Evolutionary conservation across 2,888 invertebrate species (phyloP).

Genomic region (Hartigia nigra): DNA sequence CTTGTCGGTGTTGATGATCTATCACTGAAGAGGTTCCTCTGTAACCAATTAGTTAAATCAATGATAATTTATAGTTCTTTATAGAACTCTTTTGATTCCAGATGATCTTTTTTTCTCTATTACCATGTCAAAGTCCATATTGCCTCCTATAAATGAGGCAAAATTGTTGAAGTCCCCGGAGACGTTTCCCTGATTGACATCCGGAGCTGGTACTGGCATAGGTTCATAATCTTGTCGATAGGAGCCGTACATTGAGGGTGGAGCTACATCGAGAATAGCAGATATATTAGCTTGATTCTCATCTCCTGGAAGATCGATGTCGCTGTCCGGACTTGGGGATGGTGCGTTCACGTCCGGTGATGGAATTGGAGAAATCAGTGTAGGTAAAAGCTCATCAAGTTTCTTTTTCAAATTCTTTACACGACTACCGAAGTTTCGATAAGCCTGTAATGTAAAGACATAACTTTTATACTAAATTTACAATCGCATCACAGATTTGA

Average conservation of each 20-base stretch:
- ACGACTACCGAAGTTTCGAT: slow-evolving; percentile 91
- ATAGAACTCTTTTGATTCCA: background rate
- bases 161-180: slow-evolving; percentile 69
- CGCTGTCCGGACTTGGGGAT: slow-evolving; percentile 86
- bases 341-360: slow-evolving; percentile 74
- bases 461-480: background rate
- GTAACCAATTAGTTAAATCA: slow-evolving; percentile 27
- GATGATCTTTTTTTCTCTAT: slow-evolving; percentile 15
- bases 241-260: slow-evolving; percentile 61
- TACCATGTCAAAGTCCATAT: slow-evolving; percentile 71
- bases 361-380: slow-evolving; percentile 74
- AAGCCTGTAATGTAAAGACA: slow-evolving; percentile 75
- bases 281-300: slow-evolving; percentile 53
- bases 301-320: slow-evolving; percentile 79
- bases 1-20: slow-evolving; percentile 51
- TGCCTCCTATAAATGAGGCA: slow-evolving; percentile 74
- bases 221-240: slow-evolving; percentile 62
- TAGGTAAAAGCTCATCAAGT: slow-evolving; percentile 82
- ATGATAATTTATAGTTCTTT: slow-evolving; percentile 14
- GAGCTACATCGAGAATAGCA: slow-evolving; percentile 55
- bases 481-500: background rate
- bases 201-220: slow-evolving; percentile 54
- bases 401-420: slow-evolving; percentile 88
- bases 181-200: slow-evolving; percentile 46
- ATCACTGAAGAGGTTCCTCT: slow-evolving; percentile 63